These are phyloP conservation scores for Anoplius nigerrimus DNA, from an alignment of 2,888 invertebrate species.

Conservation along the genomic window DNA sequence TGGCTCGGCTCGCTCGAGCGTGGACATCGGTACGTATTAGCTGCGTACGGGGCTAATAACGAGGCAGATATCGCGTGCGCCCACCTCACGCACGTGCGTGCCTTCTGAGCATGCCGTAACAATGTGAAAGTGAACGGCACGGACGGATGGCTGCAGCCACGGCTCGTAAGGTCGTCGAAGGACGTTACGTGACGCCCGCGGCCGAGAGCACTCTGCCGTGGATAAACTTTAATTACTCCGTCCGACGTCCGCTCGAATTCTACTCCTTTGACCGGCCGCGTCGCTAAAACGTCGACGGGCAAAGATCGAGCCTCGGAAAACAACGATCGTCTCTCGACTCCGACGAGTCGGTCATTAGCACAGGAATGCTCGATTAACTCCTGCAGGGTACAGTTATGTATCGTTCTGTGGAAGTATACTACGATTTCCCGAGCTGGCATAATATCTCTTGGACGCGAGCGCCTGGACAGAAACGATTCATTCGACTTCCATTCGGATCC, in stretches of 20 bases:
- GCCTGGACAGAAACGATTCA: slow-evolving; percentile 19
- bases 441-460: slow-evolving; percentile 17
- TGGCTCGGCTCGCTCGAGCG: neutral
- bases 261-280: too few species aligned
- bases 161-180: slow-evolving; percentile 4
- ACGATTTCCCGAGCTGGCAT: neutral
- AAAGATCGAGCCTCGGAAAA: too few species aligned
- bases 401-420: too few species aligned
- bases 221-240: too few species aligned
- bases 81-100: slow-evolving; percentile 1
- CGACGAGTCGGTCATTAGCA: too few species aligned
- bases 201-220: neutral
- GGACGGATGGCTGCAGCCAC: neutral
- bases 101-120: slow-evolving; percentile 13
- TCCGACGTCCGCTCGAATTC: too few species aligned
- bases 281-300: too few species aligned
- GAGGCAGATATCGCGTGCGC: neutral
- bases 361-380: too few species aligned
- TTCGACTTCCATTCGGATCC: too few species aligned
- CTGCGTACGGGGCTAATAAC: too few species aligned
- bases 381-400: too few species aligned
- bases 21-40: neutral
- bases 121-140: slow-evolving; percentile 47
- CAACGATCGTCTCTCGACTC: too few species aligned
- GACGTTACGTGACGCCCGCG: neutral